phyloP scores from a whole-genome alignment of 1,140 invertebrate species.

The Diachasmimorpha longicaudata region DNA sequence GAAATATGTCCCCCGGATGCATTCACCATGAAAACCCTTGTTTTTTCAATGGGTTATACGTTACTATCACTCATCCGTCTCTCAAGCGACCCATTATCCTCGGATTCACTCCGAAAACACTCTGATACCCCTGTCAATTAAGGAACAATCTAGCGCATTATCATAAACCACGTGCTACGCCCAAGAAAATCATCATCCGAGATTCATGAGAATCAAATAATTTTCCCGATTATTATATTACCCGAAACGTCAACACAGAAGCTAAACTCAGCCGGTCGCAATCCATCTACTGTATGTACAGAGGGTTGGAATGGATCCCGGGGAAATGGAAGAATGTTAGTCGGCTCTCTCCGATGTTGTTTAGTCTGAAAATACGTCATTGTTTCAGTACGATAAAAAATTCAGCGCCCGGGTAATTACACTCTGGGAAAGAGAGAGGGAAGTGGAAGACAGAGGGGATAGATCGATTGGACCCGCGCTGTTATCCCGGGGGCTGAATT shows the following conservation, averaged over 20 bases:
- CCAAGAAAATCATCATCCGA: background rate
- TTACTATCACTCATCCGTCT: background rate
- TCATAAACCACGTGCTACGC: background rate
- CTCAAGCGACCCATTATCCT: background rate
- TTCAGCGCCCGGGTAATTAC: conserved; percentile 59
- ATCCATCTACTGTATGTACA: conserved; percentile 4
- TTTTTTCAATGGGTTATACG: conserved; percentile 6
- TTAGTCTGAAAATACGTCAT: conserved; percentile 59
- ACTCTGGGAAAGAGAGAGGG: conserved; percentile 35
- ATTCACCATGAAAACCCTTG: background rate
- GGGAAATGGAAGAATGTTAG: conserved; percentile 28
- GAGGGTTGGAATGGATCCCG: background rate
- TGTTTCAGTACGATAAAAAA: conserved; percentile 59
- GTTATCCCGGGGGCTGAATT: conserved; percentile 33
- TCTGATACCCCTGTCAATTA: background rate
- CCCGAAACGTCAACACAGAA: conserved; percentile 48
- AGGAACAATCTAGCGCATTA: background rate
- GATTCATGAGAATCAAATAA: conserved; percentile 5
- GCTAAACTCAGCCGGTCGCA: background rate
- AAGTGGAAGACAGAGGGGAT: background rate
- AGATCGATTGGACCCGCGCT: conserved; percentile 44
- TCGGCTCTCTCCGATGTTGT: conserved; percentile 43
- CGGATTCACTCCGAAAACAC: background rate
- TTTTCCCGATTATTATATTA: conserved; percentile 56
- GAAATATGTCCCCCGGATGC: background rate